These are phyloP conservation scores for Lymantria dispar DNA, from an alignment of 2,888 invertebrate species.

Conservation along the genomic window DNA sequence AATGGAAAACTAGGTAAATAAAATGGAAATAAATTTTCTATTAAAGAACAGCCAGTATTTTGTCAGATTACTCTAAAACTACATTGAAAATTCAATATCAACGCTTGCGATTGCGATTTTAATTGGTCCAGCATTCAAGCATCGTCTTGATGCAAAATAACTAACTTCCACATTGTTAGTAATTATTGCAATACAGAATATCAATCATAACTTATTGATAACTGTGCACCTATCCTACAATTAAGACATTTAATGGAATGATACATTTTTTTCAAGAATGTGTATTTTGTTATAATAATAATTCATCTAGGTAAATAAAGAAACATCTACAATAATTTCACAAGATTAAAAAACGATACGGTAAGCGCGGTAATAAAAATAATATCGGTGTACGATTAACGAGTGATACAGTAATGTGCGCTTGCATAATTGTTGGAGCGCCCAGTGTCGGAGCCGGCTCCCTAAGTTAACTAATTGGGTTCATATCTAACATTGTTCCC, in stretches of 20 bases:
- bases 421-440: conserved; percentile 61
- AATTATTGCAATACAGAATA: conserved; percentile 24
- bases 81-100: conserved; percentile 3
- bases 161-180: conserved; percentile 7
- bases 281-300: conserved; percentile 59
- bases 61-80: conserved; percentile 7
- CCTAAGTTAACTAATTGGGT: conserved; percentile 72
- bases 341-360: conserved; percentile 2
- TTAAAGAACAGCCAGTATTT: conserved; percentile 18
- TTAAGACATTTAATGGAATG: conserved; percentile 80
- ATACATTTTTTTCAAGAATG: conserved; percentile 77
- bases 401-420: conserved; percentile 40
- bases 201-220: conserved; percentile 58
- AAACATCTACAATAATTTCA: conserved; percentile 33
- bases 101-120: conserved; percentile 10
- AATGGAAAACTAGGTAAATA: conserved; percentile 7
- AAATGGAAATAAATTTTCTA: conserved; percentile 21
- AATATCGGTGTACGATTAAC: conserved; percentile 35
- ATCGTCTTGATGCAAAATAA: conserved; percentile 17
- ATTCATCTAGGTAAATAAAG: conserved; percentile 40
- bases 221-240: conserved; percentile 74
- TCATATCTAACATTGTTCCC: conserved; percentile 81
- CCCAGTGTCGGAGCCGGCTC: conserved; percentile 53
- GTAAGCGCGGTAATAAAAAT: not conserved
- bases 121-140: conserved; percentile 31